Evolutionary conservation across 2,113 vertebrate species (phyloP), one percentile per base, ranked within the genome.

Genomic region (Machaerirhynchus nigripectus): DNA sequence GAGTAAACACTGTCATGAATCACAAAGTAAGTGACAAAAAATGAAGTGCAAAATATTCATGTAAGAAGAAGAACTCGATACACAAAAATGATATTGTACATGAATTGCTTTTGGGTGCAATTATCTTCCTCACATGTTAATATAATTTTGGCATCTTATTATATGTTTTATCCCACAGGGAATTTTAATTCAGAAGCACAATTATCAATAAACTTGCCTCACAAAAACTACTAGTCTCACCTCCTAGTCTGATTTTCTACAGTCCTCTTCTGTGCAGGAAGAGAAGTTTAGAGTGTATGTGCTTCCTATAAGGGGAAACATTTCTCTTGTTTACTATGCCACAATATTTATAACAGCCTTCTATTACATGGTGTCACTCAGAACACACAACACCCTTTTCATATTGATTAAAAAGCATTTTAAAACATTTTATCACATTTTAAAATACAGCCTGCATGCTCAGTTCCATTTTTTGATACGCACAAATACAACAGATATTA

Each of bases 401-500:
- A 64, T 46, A 86, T 31, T 91, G 88, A 91, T 90, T 92, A 88
- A 92, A 78, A 95, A 84, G 49, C 33, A n/a, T 46, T 89, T 81
- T n/a, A 84, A 95, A 94, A 67, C n/a, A 87, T 88, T 83, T 86
- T 55, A 68, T 76, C 69, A 27, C 37, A 59, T 88, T 91, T 81
- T 80, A 80, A 79, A 97, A 96, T 81, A 84, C 46, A 96, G 82
- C 15, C 70, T 52, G 56, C 27, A 59, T 35, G 7, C 69, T 89
- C 85, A 93, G 90, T 55, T 87, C 39, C 39, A 28, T 76, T 90
- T 96, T 88, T 89, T 93, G 78, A 77, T 90, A 95, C 47, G 50
- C 61, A 87, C 60, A 91, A 94, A 91, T 84, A 90, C 53, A 91
- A 83, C 83, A 95, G 84, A 94, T 96, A 95, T 55, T 94, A 95